Evolutionary conservation across 2,113 vertebrate species (phyloP), one percentile per base, ranked within the genome.

Genomic region (Mastomys coucha): DNA sequence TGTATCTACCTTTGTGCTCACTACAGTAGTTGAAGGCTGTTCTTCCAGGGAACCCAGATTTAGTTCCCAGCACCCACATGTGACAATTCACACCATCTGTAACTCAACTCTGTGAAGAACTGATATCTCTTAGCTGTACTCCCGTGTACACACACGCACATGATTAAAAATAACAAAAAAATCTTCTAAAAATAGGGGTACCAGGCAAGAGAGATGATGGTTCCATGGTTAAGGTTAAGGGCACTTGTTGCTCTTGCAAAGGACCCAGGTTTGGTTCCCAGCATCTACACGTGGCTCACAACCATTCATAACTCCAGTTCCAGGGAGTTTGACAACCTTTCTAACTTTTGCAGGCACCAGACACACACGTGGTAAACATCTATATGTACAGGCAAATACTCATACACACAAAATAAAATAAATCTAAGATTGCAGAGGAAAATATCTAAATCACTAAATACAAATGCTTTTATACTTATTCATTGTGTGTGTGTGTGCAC

Each of bases 1-100:
- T 33, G 67, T 33, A 69, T 14, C 67, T 69, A 69, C 31, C 67
- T 14, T 14, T 1, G 0, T 69, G 31, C 67, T 69, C 67, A 67
- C 65, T 67, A 13, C 51, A 56, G 51, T 56, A 19, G 56, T 84
- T 28, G n/a, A 9, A 17, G 39, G 13, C 24, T 10, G 7, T 58
- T 63, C n/a, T 42, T 84, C 58, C 56, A 84, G n/a, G 14, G 24
- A n/a, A 42, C 58, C 13, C 3, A 63, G 14, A 42, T 84, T 84
- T 39, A 42, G n/a, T 84, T 77, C 72, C 72, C 45, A 77, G 45
- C 26, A 77, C 45, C 12, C 80, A 42, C 7, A 17, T 0, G 6
- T 5, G 12, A 12, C 0, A 0, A 8, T 7, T 31, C 36, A 42
- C 58, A 63, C 7, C 58, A 3, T 63, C 7, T 84, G 4, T 31